A percentile compares a stretch with the other conserved stretches of the same genome.
phyloP scores from a whole-genome alignment of 2,888 invertebrate genomes.

The Siphlonurus alternatus region DNA sequence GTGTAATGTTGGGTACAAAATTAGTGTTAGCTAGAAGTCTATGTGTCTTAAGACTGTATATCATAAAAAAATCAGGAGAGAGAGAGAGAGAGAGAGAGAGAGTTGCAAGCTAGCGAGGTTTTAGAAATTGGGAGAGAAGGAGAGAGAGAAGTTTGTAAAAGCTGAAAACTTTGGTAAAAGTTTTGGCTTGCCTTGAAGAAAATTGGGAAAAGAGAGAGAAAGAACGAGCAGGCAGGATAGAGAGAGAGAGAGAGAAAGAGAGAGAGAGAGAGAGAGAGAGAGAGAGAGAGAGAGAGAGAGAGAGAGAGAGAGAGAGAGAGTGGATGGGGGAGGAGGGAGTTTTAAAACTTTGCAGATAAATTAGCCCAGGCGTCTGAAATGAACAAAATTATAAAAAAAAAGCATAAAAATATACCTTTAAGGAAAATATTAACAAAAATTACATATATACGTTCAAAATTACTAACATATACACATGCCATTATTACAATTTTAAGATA shows the following conservation, averaged over 20 bases:
- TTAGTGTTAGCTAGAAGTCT: background rate
- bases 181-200: constrained; percentile 4
- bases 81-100: background rate
- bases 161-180: constrained; percentile 3
- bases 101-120: background rate
- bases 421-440: background rate
- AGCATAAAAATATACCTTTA: background rate
- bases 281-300: background rate
- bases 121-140: background rate
- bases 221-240: background rate
- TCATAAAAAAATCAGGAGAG: background rate
- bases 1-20: background rate
- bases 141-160: constrained; percentile 1
- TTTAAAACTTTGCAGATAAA: constrained; percentile 4
- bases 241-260: background rate
- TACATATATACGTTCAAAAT: background rate
- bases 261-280: background rate
- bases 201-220: constrained; percentile 1
- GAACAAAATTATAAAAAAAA: constrained; percentile 1
- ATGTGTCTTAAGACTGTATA: background rate
- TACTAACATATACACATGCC: background rate
- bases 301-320: background rate
- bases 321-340: too few relatives aligned
- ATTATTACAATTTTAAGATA: too few relatives aligned
- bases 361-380: constrained; percentile 3